phyloP scores from a whole-genome alignment of 2,113 vertebrate genomes.

The Heterochromis multidens region DNA sequence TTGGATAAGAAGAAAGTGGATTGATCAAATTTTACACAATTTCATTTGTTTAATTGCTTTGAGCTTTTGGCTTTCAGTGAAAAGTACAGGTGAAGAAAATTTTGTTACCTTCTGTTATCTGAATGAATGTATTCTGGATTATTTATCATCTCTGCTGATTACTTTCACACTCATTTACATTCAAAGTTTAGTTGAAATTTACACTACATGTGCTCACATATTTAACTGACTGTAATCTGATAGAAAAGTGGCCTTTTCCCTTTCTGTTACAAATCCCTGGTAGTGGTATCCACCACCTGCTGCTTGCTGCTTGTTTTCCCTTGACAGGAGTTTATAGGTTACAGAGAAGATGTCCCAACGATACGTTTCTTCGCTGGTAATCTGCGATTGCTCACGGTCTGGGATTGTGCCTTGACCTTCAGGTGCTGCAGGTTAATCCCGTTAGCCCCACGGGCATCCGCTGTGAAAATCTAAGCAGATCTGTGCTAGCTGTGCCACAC shows the following conservation, averaged over 20 bases:
- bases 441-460: constrained; percentile 33
- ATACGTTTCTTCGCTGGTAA: constrained; percentile 25
- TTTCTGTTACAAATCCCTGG: not conserved
- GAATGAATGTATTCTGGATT: not conserved
- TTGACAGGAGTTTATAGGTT: constrained; percentile 1
- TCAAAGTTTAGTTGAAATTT: not conserved
- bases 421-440: constrained; percentile 59
- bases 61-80: not conserved
- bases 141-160: not conserved
- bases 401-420: constrained; percentile 62
- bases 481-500: constrained; percentile 26
- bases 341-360: not conserved
- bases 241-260: not conserved
- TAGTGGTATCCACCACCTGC: not conserved
- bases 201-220: too few relatives aligned
- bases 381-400: constrained; percentile 32
- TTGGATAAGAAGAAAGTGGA: too few relatives aligned
- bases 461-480: constrained; percentile 41
- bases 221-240: not conserved
- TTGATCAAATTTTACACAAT: too few relatives aligned
- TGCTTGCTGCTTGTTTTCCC: not conserved
- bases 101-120: not conserved
- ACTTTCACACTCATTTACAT: not conserved
- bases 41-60: too few relatives aligned
- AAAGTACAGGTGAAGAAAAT: not conserved